Evolutionary conservation across 2,797 vertebrate species (phyloP).

Genomic region (Gila robusta): DNA sequence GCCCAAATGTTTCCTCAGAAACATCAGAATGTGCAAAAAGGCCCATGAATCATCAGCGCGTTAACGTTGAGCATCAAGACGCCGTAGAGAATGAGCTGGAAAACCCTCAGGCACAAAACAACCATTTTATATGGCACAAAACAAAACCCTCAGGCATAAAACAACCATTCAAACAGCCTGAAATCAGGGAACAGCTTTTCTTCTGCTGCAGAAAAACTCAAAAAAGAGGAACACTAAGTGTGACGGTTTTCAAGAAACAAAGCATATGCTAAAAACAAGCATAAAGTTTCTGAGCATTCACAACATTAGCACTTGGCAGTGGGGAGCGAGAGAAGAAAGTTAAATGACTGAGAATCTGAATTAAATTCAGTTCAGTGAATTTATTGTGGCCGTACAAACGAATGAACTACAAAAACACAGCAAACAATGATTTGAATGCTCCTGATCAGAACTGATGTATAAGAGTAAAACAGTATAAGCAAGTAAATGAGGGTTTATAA

Average conservation of each 20-base stretch:
- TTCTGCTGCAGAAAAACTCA: too few species aligned
- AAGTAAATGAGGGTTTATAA: not conserved
- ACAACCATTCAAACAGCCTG: not conserved
- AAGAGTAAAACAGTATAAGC: not conserved
- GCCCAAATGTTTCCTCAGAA: slow-evolving; percentile 16
- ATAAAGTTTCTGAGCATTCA: not conserved
- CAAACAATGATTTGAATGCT: not conserved
- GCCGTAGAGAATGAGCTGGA: not conserved
- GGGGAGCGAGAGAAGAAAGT: not conserved
- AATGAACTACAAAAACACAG: not conserved
- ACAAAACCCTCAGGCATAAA: not conserved
- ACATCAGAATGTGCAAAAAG: not conserved
- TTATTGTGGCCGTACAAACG: not conserved
- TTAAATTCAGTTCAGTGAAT: not conserved
- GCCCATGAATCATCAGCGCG: not conserved
- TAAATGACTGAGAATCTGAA: not conserved
- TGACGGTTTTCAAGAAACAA: not conserved
- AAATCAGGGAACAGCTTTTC: too few species aligned
- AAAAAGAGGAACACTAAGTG: not conserved
- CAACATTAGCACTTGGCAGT: not conserved
- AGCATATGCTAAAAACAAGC: slow-evolving; percentile 9
- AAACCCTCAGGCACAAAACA: not conserved
- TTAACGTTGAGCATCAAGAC: slow-evolving; percentile 4
- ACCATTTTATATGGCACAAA: not conserved
- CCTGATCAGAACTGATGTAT: not conserved